These are phyloP conservation scores for Drosophila arawakana DNA, from an alignment of 1,140 invertebrate genomes.

Conservation along the genomic window DNA sequence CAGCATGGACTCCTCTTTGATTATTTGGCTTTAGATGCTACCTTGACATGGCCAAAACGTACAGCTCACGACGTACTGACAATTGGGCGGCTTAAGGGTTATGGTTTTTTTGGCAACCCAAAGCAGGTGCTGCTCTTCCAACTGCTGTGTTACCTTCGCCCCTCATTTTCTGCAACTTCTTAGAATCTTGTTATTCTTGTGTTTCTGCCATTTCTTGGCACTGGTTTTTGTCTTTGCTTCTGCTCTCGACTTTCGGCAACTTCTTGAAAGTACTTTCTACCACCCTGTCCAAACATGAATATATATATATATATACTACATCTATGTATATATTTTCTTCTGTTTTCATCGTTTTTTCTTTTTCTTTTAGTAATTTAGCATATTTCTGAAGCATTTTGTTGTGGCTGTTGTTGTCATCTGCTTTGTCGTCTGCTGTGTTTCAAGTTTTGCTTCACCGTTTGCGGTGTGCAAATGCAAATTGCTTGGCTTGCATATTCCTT, in stretches of 20 bases:
- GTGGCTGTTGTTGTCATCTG: constrained; percentile 57
- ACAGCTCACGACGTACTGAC: constrained; percentile 9
- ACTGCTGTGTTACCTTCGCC: neutral
- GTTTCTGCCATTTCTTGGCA: constrained; percentile 35
- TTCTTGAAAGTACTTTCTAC: constrained; percentile 68
- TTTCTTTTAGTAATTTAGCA: constrained; percentile 81
- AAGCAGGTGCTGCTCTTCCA: constrained; percentile 17
- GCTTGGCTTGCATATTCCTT: constrained; percentile 75
- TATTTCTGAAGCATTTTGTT: constrained; percentile 72
- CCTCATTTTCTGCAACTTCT: neutral
- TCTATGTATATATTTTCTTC: constrained; percentile 19
- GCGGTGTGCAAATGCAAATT: constrained; percentile 82
- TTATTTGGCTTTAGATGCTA: constrained; percentile 34
- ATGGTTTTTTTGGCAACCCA: neutral
- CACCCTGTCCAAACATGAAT: constrained; percentile 27
- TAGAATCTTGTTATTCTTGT: constrained; percentile 21
- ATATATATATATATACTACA: constrained; percentile 27
- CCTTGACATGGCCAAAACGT: constrained; percentile 16
- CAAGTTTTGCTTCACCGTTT: constrained; percentile 75
- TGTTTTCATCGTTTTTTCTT: constrained; percentile 50
- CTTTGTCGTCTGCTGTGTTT: constrained; percentile 60
- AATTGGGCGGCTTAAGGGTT: constrained; percentile 17
- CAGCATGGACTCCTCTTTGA: constrained; percentile 19
- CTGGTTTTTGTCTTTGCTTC: constrained; percentile 51
- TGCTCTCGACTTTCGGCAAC: constrained; percentile 69